Evolutionary conservation across 2,888 invertebrate genomes (phyloP), one percentile per base, ranked within the genome.

Genomic region (Hypselothyrea guttata): DNA sequence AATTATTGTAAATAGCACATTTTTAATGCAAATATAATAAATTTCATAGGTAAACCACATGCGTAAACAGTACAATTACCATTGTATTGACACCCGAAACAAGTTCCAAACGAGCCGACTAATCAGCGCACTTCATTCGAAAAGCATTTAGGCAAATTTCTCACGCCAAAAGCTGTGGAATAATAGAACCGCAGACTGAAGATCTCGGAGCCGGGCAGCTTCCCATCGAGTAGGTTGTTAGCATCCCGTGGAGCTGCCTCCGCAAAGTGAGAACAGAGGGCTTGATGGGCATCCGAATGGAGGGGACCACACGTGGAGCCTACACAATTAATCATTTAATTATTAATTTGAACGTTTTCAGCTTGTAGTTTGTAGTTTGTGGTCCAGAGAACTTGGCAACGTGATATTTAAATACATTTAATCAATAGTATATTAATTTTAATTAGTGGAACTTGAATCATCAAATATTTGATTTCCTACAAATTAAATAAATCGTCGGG

Each of bases 111-210:
- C 42, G 42, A 35, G 34, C 15, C 51, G 44, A 52, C 56, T 55
- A 83, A 78, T 79, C 75, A 75, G 38, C 79, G 42, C 42, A 54
- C 53, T 75, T 75, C 51, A 78, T 70, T 62, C 46, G 71, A 55
- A 41, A 57, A 59, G 2, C 34, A 11, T 37, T 71, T 33, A 12
- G 4, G 59, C 53, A 9, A 44, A 63, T 58, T 59, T 69, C 68
- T 71, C 68, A 69, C 68, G 68, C 44, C 54, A 22, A 22, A 22
- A 22, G 5, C 22, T 2, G 5, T 22, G 3, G 3, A 22, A 22
- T 22, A 22, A 22, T 2, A 22, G 5, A 5, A 22, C 22, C 5
- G n/a, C n/a, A n/a, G 22, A 22, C 22, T 22, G 22, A 22, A 22
- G 13, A 3, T 2, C 13, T 48, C 28, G 27, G 27, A 33, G 16